Conservation (phyloP, 2,888 invertebrate species). For the Sminthurinus aureus region DNA sequence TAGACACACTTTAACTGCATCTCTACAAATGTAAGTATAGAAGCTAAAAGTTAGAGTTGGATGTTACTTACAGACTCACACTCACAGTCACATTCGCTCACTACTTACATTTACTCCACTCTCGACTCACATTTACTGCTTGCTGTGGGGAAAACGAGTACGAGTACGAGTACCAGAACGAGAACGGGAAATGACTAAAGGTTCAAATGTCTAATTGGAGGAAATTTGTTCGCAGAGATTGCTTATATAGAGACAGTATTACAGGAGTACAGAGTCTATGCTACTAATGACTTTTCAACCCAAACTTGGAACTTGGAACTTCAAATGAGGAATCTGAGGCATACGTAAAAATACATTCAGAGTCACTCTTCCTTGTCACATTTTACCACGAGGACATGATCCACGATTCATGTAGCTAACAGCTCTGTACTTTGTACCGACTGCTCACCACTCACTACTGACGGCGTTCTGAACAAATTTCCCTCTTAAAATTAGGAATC, state of each 20-base stretch:
- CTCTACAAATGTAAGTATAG: not conserved
- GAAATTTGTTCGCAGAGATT: constrained; percentile 58
- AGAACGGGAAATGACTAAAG: constrained; percentile 54
- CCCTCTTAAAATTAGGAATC: too few relatives aligned
- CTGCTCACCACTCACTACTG: too few relatives aligned
- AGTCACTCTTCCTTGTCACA: not conserved
- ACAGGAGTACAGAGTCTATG: constrained; percentile 39
- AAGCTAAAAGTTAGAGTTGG: not conserved
- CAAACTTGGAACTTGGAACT: not conserved
- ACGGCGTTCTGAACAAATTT: too few relatives aligned
- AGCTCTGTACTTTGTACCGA: too few relatives aligned
- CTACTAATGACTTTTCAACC: constrained; percentile 55
- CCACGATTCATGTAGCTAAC: not conserved
- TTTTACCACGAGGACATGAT: not conserved
- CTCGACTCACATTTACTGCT: too few relatives aligned
- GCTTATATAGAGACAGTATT: constrained; percentile 29
- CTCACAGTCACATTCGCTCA: not conserved
- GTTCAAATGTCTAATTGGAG: constrained; percentile 59
- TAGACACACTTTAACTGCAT: not conserved
- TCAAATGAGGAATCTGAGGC: not conserved
- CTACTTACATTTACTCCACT: too few relatives aligned
- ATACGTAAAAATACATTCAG: not conserved
- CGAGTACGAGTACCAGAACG: too few relatives aligned
- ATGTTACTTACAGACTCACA: not conserved
- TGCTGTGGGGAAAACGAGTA: too few relatives aligned